Percentiles rank a stretch among this genome's conserved stretches.
Evolutionary conservation across 1,140 invertebrate species (phyloP).

Genomic region (Hirudo medicinalis): DNA sequence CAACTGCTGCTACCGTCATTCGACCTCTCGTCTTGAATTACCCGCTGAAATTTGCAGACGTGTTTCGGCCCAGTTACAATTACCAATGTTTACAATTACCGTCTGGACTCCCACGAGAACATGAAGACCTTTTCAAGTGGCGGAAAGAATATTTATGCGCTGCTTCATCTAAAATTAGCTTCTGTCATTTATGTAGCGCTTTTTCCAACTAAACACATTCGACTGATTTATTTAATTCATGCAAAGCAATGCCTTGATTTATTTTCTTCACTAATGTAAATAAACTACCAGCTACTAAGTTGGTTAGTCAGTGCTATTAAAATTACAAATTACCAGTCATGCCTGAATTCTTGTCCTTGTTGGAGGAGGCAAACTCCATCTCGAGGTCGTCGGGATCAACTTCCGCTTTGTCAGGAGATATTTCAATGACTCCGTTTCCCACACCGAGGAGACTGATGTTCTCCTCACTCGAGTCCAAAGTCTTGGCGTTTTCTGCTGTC

Average conservation of each 20-base stretch:
- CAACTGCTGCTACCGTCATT: too few species aligned
- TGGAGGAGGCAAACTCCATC: constrained; percentile 52
- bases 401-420: constrained; percentile 73
- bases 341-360: constrained; percentile 26
- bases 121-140: neutral
- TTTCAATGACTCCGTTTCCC: constrained; percentile 54
- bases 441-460: constrained; percentile 27
- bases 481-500: neutral
- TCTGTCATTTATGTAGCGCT: constrained; percentile 34
- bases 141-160: neutral
- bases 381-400: constrained; percentile 63
- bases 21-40: too few species aligned
- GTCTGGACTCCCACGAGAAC: too few species aligned
- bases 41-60: too few species aligned
- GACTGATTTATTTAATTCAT: too few species aligned
- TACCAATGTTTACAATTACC: too few species aligned
- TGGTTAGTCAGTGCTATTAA: constrained; percentile 30
- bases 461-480: constrained; percentile 12
- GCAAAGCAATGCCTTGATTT: too few species aligned
- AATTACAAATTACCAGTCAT: constrained; percentile 32
- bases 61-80: too few species aligned
- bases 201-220: constrained; percentile 51
- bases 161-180: constrained; percentile 26
- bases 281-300: constrained; percentile 1
- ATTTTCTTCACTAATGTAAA: constrained; percentile 28